Conservation (phyloP, 2,888 invertebrate species). For the Teinopalpus imperialis region DNA sequence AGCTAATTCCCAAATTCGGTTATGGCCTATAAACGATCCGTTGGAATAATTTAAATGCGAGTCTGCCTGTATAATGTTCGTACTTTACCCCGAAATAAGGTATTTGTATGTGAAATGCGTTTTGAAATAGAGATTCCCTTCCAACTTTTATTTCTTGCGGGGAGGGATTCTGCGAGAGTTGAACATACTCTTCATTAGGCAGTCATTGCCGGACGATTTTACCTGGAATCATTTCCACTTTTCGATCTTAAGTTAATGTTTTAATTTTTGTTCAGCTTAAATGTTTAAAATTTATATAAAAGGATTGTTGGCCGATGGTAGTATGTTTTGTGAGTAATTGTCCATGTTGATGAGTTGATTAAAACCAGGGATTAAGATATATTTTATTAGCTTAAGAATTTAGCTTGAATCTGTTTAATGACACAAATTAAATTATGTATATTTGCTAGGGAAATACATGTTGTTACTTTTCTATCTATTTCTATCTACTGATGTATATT, state of each 20-base stretch:
- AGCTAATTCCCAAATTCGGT: conserved; percentile 82
- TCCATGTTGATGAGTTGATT: too few species aligned
- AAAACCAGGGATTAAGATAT: too few species aligned
- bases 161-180: conserved; percentile 37
- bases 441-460: too few species aligned
- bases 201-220: conserved; percentile 30
- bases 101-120: conserved; percentile 82
- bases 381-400: too few species aligned
- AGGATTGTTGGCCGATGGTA: neutral
- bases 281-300: conserved; percentile 18
- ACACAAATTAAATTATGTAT: too few species aligned
- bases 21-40: conserved; percentile 83
- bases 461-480: too few species aligned
- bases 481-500: too few species aligned
- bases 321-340: conserved; percentile 17
- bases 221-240: conserved; percentile 26
- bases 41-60: conserved; percentile 81
- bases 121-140: conserved; percentile 72
- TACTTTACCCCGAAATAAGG: conserved; percentile 79
- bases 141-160: conserved; percentile 67
- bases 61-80: conserved; percentile 79
- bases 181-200: conserved; percentile 41
- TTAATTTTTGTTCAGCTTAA: conserved; percentile 17
- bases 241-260: conserved; percentile 25
- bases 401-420: too few species aligned